Conservation (phyloP, 1,140 invertebrate genomes). For the Periplaneta americana region DNA sequence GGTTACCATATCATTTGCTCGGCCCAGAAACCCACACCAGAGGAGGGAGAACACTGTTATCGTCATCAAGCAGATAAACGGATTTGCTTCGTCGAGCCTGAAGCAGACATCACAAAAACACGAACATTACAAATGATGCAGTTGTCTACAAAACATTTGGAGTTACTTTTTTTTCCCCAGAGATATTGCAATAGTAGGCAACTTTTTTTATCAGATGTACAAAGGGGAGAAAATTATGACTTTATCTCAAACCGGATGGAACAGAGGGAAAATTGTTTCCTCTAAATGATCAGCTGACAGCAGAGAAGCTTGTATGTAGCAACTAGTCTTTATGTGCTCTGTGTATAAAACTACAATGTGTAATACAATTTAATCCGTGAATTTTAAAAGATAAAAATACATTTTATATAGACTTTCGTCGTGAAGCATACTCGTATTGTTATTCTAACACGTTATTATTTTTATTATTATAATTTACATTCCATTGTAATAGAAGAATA, state of each 20-base stretch:
- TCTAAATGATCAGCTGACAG: not conserved
- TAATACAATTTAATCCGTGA: too few relatives aligned
- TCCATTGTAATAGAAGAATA: too few relatives aligned
- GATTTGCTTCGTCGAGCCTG: not conserved
- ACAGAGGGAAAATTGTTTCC: not conserved
- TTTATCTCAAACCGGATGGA: not conserved
- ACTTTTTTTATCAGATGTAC: not conserved
- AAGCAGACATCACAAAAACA: conserved; percentile 10
- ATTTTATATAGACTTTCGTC: too few relatives aligned
- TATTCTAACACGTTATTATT: too few relatives aligned
- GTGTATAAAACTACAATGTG: too few relatives aligned
- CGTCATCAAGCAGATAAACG: not conserved
- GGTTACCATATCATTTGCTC: conserved; percentile 24
- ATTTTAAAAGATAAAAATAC: too few relatives aligned
- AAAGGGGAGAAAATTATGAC: not conserved
- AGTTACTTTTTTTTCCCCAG: not conserved
- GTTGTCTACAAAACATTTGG: not conserved
- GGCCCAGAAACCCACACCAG: not conserved
- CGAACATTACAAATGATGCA: not conserved
- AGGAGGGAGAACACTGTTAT: not conserved
- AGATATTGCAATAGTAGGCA: not conserved
- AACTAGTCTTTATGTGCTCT: too few relatives aligned
- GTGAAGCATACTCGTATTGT: too few relatives aligned
- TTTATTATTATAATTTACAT: too few relatives aligned
- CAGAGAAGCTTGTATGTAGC: not conserved